Percentiles rank a stretch among this genome's conserved stretches.
These are phyloP conservation scores for Pelagia noctiluca DNA, from an alignment of 30 jellyfish, hydroid and myxozoan genomes.

Conservation along the genomic window DNA sequence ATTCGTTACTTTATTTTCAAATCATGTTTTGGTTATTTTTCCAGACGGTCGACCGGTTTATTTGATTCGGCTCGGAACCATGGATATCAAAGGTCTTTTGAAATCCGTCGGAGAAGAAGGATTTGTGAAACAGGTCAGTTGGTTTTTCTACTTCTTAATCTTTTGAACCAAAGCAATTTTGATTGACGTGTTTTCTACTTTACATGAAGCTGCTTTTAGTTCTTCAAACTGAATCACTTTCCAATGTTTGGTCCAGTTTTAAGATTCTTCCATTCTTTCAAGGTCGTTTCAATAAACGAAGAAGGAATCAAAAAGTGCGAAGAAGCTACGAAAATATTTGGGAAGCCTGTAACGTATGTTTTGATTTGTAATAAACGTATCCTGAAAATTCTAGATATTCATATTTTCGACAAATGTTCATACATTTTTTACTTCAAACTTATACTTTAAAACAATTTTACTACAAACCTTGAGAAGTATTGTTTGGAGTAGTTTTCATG, in stretches of 20 bases:
- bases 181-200: neutral
- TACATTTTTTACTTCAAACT: too few species aligned
- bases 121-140: conserved; percentile 87
- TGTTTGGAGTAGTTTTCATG: too few species aligned
- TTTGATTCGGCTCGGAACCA: conserved; percentile 92
- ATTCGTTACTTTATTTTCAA: neutral
- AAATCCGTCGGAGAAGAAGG: conserved; percentile 99
- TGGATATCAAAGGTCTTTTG: conserved; percentile 97
- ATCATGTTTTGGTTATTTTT: neutral
- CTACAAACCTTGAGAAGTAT: too few species aligned
- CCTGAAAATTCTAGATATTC: too few species aligned
- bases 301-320: conserved; percentile 93
- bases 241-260: too few species aligned
- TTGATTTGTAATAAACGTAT: too few species aligned
- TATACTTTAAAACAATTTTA: too few species aligned
- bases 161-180: too few species aligned
- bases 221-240: too few species aligned
- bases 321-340: conserved; percentile 91
- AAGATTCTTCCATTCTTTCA: too few species aligned
- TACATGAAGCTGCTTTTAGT: conserved; percentile 2
- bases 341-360: conserved; percentile 96
- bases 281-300: conserved; percentile 99
- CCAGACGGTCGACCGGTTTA: conserved; percentile 98
- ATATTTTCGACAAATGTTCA: too few species aligned
- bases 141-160: neutral